Evolutionary conservation across 2,113 vertebrate species (phyloP).

Genomic region (Erythrocercus mccallii): DNA sequence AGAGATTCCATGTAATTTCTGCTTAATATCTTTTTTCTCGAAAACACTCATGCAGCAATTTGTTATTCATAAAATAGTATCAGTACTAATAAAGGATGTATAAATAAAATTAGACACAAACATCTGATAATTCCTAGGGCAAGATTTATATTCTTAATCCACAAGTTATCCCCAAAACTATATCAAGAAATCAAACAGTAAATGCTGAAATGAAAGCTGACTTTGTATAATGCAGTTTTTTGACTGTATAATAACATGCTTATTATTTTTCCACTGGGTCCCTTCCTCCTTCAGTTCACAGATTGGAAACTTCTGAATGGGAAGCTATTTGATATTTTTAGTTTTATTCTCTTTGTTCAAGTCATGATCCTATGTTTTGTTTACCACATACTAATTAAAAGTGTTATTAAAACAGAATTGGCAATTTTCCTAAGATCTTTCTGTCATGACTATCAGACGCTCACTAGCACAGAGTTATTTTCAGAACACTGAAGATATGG

Average conservation of each 20-base stretch:
- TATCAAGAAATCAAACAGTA: background rate
- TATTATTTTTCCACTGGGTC: background rate
- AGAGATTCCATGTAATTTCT: background rate
- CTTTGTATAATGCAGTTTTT: background rate
- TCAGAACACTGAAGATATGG: background rate
- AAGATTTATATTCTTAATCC: background rate
- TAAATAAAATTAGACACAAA: background rate
- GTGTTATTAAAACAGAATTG: slow-evolving; percentile 15
- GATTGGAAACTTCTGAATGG: background rate
- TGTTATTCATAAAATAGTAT: background rate
- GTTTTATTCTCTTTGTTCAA: background rate
- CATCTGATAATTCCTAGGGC: background rate
- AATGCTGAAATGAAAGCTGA: background rate
- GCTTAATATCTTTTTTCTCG: background rate
- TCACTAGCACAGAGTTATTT: background rate
- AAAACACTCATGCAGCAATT: background rate
- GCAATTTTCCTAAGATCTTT: background rate
- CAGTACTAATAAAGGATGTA: background rate
- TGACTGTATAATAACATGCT: background rate
- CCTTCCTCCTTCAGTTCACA: background rate
- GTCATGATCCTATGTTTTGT: slow-evolving; percentile 3
- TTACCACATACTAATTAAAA: slow-evolving; percentile 18
- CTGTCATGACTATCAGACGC: background rate
- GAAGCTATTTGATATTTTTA: background rate
- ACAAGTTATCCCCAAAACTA: background rate